A percentile compares a stretch with the other conserved stretches of the same genome.
phyloP scores from a whole-genome alignment of 2,797 vertebrate species.

The Pelobates cultripes region DNA sequence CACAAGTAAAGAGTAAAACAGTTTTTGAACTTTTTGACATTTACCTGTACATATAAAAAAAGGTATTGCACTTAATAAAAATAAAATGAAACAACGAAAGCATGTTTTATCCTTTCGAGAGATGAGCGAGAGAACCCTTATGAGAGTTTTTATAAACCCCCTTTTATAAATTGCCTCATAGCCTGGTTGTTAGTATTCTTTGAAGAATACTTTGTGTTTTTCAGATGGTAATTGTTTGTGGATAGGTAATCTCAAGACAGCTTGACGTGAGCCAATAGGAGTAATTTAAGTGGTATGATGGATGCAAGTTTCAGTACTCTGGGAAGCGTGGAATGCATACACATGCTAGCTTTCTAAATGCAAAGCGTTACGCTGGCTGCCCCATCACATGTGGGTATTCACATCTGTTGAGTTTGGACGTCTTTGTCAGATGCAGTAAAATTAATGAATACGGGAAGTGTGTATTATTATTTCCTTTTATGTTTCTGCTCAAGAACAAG shows the following conservation, averaged over 20 bases:
- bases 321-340: slow-evolving; percentile 15
- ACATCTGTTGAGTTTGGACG: slow-evolving; percentile 23
- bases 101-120: too few relatives aligned
- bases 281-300: not conserved
- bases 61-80: too few relatives aligned
- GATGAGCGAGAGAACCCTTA: too few relatives aligned
- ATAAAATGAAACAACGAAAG: too few relatives aligned
- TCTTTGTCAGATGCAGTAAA: slow-evolving; percentile 28
- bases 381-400: not conserved
- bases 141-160: too few relatives aligned
- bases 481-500: slow-evolving; percentile 15
- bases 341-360: slow-evolving; percentile 1
- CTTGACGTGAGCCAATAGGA: not conserved
- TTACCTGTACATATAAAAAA: too few relatives aligned
- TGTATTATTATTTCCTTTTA: slow-evolving; percentile 25
- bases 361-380: not conserved
- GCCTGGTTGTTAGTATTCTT: not conserved
- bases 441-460: slow-evolving; percentile 39
- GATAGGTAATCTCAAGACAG: not conserved
- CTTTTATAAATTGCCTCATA: not conserved
- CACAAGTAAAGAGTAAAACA: too few relatives aligned
- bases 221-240: not conserved
- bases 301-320: slow-evolving; percentile 9
- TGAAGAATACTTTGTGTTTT: not conserved
- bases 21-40: too few relatives aligned